Percentiles rank a stretch among this genome's conserved stretches.
Evolutionary conservation across 2,113 vertebrate genomes (phyloP).

Genomic region (Hippocampus zosterae): DNA sequence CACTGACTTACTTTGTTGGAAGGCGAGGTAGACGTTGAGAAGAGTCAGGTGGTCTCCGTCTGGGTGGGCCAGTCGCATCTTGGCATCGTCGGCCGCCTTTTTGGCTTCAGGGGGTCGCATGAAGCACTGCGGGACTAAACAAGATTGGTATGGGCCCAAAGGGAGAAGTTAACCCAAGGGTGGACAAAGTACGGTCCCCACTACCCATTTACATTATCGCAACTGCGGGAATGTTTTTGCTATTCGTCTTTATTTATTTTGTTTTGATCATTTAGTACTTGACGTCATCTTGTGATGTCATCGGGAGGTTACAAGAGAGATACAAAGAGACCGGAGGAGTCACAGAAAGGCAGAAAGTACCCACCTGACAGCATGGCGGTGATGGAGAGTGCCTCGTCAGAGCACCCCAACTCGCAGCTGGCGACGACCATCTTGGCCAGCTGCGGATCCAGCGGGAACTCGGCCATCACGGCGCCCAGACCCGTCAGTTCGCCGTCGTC

Average conservation of each 20-base stretch:
- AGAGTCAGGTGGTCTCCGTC: conserved; percentile 99
- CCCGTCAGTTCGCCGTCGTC: conserved; percentile 97
- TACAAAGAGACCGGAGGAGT: no score
- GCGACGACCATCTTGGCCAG: conserved; percentile 99
- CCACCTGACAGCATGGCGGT: conserved; percentile 99
- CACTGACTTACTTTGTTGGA: conserved; percentile 91
- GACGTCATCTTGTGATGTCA: no score
- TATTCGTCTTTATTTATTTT: no score
- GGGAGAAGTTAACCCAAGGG: conserved; percentile 98
- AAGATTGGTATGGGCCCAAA: conserved; percentile 99
- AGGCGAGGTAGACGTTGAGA: conserved; percentile 98
- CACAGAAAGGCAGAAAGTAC: conserved; percentile 36
- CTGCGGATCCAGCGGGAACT: conserved; percentile 95
- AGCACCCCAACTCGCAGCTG: conserved; percentile 99
- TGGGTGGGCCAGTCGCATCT: conserved; percentile 99
- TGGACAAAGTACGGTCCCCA: conserved; percentile 50
- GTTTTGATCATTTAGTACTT: no score
- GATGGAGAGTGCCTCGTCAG: conserved; percentile 99
- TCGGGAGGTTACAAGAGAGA: no score
- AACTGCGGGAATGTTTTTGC: conserved; percentile 32
- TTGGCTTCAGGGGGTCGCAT: conserved; percentile 99
- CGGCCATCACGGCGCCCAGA: conserved; percentile 98
- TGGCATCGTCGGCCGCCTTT: conserved; percentile 99
- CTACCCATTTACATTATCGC: conserved; percentile 37
- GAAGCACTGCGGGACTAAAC: conserved; percentile 99